Evolutionary conservation across 2,888 invertebrate species (phyloP).

Genomic region (Scaptomyza caliginosa): DNA sequence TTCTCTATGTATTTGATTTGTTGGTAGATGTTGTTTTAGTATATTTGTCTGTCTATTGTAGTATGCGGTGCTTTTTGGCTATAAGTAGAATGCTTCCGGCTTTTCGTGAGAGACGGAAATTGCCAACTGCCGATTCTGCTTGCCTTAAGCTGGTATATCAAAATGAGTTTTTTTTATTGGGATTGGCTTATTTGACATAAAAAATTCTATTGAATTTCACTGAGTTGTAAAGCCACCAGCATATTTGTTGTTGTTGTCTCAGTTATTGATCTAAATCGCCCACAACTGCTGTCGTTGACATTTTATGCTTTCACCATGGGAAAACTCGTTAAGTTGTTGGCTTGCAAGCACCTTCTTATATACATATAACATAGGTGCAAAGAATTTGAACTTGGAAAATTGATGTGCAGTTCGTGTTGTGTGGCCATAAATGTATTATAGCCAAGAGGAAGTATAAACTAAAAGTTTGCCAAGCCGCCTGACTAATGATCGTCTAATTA

Average conservation of each 20-base stretch:
- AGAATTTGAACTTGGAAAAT: constrained; percentile 53
- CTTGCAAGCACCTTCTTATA: constrained; percentile 42
- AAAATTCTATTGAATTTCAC: constrained; percentile 13
- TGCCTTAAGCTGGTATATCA: constrained; percentile 29
- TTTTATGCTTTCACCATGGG: constrained; percentile 43
- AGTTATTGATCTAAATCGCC: constrained; percentile 20
- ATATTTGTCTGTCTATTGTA: constrained; percentile 11
- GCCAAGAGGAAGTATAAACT: constrained; percentile 33
- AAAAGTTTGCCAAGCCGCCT: constrained; percentile 22
- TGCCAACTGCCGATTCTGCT: constrained; percentile 19
- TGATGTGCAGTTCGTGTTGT: constrained; percentile 35
- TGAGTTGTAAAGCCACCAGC: constrained; percentile 12
- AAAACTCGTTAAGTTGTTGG: constrained; percentile 22
- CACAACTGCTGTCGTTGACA: constrained; percentile 29
- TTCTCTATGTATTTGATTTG: constrained; percentile 19
- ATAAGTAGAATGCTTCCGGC: constrained; percentile 66
- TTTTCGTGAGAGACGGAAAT: constrained; percentile 61
- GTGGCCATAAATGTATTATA: constrained; percentile 46
- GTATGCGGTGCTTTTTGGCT: constrained; percentile 33
- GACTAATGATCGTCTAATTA: constrained; percentile 68
- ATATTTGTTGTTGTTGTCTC: neutral
- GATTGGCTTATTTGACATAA: constrained; percentile 10
- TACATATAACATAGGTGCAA: constrained; percentile 1
- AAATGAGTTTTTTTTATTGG: constrained; percentile 23
- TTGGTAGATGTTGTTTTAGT: constrained; percentile 1